Percentiles rank a stretch among this genome's conserved stretches.
Evolutionary conservation across 2,797 vertebrate genomes (phyloP).

Genomic region (Lophius americanus): DNA sequence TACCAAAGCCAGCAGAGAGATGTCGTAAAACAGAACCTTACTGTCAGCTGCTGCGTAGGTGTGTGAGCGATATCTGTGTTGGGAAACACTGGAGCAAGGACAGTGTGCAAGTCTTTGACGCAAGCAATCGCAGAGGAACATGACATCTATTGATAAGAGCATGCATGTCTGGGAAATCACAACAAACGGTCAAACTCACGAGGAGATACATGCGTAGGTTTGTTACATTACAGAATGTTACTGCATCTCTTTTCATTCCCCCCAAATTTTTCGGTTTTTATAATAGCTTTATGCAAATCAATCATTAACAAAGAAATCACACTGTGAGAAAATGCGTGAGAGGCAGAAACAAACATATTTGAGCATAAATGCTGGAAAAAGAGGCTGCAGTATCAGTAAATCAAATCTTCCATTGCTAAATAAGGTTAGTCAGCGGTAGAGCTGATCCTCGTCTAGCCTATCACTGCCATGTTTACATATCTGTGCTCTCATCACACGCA

Average conservation of each 20-base stretch:
- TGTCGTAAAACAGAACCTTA: constrained; percentile 60
- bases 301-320: constrained; percentile 2
- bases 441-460: constrained; percentile 16
- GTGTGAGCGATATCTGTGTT: constrained; percentile 58
- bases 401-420: constrained; percentile 40
- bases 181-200: constrained; percentile 15
- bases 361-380: constrained; percentile 16
- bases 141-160: constrained; percentile 41
- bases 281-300: neutral
- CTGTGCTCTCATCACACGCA: constrained; percentile 39
- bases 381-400: constrained; percentile 38
- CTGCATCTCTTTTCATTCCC: neutral
- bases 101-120: constrained; percentile 72
- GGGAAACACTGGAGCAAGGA: constrained; percentile 69
- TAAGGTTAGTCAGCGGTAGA: neutral
- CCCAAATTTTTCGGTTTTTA: neutral
- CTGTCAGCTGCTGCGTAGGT: constrained; percentile 35
- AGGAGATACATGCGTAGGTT: neutral
- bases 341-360: neutral
- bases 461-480: constrained; percentile 58
- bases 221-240: constrained; percentile 4
- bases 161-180: constrained; percentile 38
- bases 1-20: constrained; percentile 56
- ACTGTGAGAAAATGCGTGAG: neutral
- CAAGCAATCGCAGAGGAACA: constrained; percentile 49